Base-by-base conservation (phyloP, 2,888 invertebrate genomes). In the Thecocarcelia acutangulata region DNA sequence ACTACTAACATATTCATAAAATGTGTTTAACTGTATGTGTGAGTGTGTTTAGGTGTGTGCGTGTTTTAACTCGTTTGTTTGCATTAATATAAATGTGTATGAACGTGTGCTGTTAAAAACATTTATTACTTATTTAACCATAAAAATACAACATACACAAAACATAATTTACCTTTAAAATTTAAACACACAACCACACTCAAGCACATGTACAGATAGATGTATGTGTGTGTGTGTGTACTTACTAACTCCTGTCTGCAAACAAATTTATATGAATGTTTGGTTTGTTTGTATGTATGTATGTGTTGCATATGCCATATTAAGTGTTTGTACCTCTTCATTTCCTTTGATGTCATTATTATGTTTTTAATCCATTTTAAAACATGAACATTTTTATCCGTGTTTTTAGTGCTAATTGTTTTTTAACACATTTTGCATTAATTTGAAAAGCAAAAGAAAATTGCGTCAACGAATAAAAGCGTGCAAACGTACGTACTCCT, bases 311-410 rank as follows among this genome's bases (percentile, higher is more conserved):
- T 59, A 64, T 28, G 21, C 17, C 70, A 59, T 40, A 42, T 44
- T 73, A 58, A 54, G 50, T 74, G 56, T 81, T 17, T 70, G 61
- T 84, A 64, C 66, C 69, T 63, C 12, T 54, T 73, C 15, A 63
- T 63, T 64, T 69, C 56, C 46, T 83, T 86, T 86, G 83, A 76
- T 75, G 50, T 78, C 84, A 72, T 85, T 85, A 42, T 58, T 63
- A 59, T 74, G 69, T 78, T 48, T 73, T 76, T 79, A 83, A 59
- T 83, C 84, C 85, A 85, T 84, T 85, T 84, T 86, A 84, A 50
- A 72, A 69, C 74, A 70, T 61, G 8, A 70, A 86, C 76, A 83
- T 84, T 84, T 85, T 83, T 48, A 54, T 76, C 76, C 68, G 75
- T 74, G 50, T 74, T 64, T 54, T 79, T 68, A 70, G 59, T 70